Evolutionary conservation across 2,113 vertebrate genomes (phyloP), one percentile per base, ranked within the genome.

Genomic region (Anthoscopus minutus): DNA sequence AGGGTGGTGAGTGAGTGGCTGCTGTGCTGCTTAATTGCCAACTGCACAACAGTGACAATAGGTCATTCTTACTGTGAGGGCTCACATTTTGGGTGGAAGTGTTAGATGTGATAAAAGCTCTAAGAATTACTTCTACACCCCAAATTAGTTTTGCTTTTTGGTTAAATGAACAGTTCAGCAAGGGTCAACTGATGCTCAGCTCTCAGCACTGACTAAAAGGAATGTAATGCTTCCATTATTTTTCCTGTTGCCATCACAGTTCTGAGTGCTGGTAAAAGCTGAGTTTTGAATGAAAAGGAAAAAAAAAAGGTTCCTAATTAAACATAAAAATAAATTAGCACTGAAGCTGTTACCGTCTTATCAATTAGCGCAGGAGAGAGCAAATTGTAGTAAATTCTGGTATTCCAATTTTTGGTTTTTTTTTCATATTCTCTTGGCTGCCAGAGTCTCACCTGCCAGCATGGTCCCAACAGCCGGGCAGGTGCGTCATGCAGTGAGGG

Each of bases 401-500:
- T 37, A 19, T 17, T 77, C 13, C 0, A 1, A 0, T 35, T 13
- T 18, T 1, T 18, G 20, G 38, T 20, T 35, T 44, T 44, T 48
- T 48, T 35, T 60, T 27, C 38, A 3, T 5, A 3, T 48, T 74
- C 13, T 14, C 8, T 10, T 80, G 38, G 12, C 56, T 90, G 69
- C 16, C 14, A 27, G 67, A 33, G 27, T 35, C 35, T 25, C 37
- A 16, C n/a, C 37, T 1, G 0, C 27, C 30, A 9, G 38, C 9
- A 6, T 1, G 19, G 35, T 35, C 10, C 81, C 42, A 35, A 0
- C 15, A 72, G 37, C 42, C 2, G 1, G 15, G 11, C 72, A 42
- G 73, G 78, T 66, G 47, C 11, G 16, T 61, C 70, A 57, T 4
- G 0, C 10, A 70, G 70, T 0, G 27, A 62, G 30, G 85, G 38